phyloP scores from a whole-genome alignment of 1,140 invertebrate genomes.

The Chrysoperla carnea region DNA sequence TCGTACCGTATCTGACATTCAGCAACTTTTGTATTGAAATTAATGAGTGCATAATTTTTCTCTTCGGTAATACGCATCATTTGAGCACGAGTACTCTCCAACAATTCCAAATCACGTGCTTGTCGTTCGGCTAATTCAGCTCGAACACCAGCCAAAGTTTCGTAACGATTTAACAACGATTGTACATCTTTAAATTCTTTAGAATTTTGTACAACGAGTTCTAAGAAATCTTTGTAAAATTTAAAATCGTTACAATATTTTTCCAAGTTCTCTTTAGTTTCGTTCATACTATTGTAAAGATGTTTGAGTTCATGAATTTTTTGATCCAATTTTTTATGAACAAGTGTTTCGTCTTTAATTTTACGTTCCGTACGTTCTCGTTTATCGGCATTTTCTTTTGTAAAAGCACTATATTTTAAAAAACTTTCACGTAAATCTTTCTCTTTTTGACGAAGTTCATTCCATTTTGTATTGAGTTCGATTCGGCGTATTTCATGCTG shows the following conservation, averaged over 20 bases:
- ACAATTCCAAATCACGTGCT: slow-evolving; percentile 13
- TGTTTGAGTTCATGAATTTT: slow-evolving; percentile 8
- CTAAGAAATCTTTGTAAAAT: slow-evolving; percentile 21
- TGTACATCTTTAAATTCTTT: slow-evolving; percentile 17
- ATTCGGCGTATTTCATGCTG: slow-evolving; percentile 10
- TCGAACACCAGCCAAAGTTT: slow-evolving; percentile 19
- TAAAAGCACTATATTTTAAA: slow-evolving; percentile 19
- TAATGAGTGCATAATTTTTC: slow-evolving; percentile 18
- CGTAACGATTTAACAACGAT: slow-evolving; percentile 23
- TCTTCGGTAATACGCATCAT: slow-evolving; percentile 21
- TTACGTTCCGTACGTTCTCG: slow-evolving; percentile 17
- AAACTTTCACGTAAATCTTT: slow-evolving; percentile 16
- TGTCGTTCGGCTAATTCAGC: slow-evolving; percentile 16
- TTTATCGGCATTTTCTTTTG: slow-evolving; percentile 21
- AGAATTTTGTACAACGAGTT: slow-evolving; percentile 17
- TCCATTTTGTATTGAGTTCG: slow-evolving; percentile 17
- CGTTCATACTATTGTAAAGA: slow-evolving; percentile 9
- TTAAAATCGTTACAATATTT: slow-evolving; percentile 15
- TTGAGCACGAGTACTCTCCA: slow-evolving; percentile 16
- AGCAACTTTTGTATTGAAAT: slow-evolving; percentile 20
- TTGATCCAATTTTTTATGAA: slow-evolving; percentile 2
- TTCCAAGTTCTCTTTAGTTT: slow-evolving; percentile 13
- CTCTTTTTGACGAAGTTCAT: slow-evolving; percentile 15
- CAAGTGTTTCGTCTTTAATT: slow-evolving; percentile 16
- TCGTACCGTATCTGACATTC: slow-evolving; percentile 18